Evolutionary conservation across 2,888 invertebrate genomes (phyloP), one percentile per base, ranked within the genome.

Genomic region (Limnephilus auricula): DNA sequence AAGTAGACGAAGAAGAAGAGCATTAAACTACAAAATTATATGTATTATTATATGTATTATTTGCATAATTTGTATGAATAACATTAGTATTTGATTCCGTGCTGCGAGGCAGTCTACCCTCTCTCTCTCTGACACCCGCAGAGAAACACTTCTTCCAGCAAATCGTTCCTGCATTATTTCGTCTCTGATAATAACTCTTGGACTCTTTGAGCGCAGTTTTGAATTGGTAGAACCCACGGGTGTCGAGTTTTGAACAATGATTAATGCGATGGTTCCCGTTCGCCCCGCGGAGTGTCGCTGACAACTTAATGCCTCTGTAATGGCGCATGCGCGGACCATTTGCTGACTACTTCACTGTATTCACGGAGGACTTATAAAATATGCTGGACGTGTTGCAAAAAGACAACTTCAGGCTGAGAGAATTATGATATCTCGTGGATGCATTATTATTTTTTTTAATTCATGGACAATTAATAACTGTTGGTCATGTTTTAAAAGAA

Each of bases 301-400:
- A 84, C 84, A 84, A 84, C 84, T 84, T 84, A 84, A 84, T 84
- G 40, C 40, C 84, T 25, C 84, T 37, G 82, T 82, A 34, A 84
- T 40, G 40, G 84, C 82, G 82, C 32, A 32, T 18, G 32, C 15
- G 82, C 82, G 15, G 18, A 25, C 82, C 50, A 65, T 65, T 65
- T 25, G 50, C 50, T 18, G 50, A 65, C 50, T 65, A 65, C 50
- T 18, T 65, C 50, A 65, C 50, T 65, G 50, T 65, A 65, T 65
- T 65, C 50, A 65, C 50, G 3, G 18, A 65, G 25, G 50, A 65
- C 50, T 65, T 65, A 65, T 65, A 65, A 65, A 65, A 65, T 65
- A 65, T 65, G 50, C 25, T 25, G 50, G 50, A 65, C 50, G 50
- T 65, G 18, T 65, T 65, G 50, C 50, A 65, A 65, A 65, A 65